Evolutionary conservation across 2,797 vertebrate genomes (phyloP), one percentile per base, ranked within the genome.

Genomic region (Clarias pachynema): DNA sequence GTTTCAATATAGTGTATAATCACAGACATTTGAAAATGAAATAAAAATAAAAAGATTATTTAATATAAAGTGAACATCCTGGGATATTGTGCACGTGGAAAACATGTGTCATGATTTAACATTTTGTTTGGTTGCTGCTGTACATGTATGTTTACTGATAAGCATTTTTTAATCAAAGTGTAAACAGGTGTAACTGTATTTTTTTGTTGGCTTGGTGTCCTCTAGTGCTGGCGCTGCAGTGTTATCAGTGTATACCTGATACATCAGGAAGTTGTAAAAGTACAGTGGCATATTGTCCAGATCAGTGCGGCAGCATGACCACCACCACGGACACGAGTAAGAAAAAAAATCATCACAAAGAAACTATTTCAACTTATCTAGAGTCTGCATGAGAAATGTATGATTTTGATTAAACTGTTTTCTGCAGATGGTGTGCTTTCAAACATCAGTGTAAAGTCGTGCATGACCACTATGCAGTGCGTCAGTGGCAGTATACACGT

Each of bases 281-380:
- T 56, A 57, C 18, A 5, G 56, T 22, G 26, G 24, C 4, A 2
- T 2, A 14, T 14, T 77, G 74, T 59, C 74, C 74, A 24, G 29
- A 24, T 22, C 74, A 59, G 26, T 77, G 74, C 10, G 56, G 74
- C 74, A 59, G 53, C 74, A 22, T 77, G 18, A 77, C 53, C 29
- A 15, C 20, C 29, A 34, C 9, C 29, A 34, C 5, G 2, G 57
- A 3, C 29, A 20, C 12, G 14, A 5, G 74, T 77, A 59, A 77
- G 53, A 24, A 22, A 16, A 34, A 29, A 9, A 73, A 10, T 75
- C 53, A 31, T 5, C 26, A 31, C 7, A 75, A 26, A 53, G 14
- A 31, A 29, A 29, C 8, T 44, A 10, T 4, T 53, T 29, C 24
- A 3, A 20, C 53, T 31, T 22, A 18, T 59, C 20, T 9, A 2